Evolutionary conservation across 2,888 invertebrate genomes (phyloP).

Genomic region (Trisateles emortualis): DNA sequence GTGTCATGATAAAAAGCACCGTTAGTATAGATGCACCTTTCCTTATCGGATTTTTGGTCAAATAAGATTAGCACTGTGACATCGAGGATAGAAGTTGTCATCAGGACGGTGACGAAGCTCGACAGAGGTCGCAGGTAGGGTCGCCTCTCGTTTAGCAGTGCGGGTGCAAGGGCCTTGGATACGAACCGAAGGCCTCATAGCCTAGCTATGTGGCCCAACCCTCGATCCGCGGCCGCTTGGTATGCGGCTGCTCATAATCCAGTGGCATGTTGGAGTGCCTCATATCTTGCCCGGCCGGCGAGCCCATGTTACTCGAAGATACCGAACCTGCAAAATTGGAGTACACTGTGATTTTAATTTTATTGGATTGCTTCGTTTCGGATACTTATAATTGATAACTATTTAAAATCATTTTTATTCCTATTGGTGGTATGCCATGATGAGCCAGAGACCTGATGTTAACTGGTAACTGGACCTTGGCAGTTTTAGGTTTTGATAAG

Average conservation of each 20-base stretch:
- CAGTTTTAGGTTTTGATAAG: too few species aligned
- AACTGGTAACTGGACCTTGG: too few species aligned
- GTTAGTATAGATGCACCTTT: constrained; percentile 65
- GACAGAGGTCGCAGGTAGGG: constrained; percentile 52
- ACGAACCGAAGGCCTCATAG: constrained; percentile 82
- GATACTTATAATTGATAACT: constrained; percentile 7
- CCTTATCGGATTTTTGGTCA: constrained; percentile 62
- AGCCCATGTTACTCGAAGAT: constrained; percentile 94
- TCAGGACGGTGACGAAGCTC: constrained; percentile 62
- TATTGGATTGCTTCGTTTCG: constrained; percentile 13
- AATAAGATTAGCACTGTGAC: constrained; percentile 57
- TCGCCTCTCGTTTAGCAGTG: constrained; percentile 74
- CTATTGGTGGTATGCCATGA: background rate
- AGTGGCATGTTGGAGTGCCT: constrained; percentile 76
- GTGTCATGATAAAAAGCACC: constrained; percentile 72
- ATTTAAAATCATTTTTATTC: background rate
- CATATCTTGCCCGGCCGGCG: constrained; percentile 88
- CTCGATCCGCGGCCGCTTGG: constrained; percentile 96
- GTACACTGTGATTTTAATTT: constrained; percentile 46
- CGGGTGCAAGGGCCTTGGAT: constrained; percentile 84
- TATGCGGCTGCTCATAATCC: constrained; percentile 87
- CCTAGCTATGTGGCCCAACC: constrained; percentile 96
- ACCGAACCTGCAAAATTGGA: constrained; percentile 89
- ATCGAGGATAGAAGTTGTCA: constrained; percentile 44
- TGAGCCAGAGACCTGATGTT: constrained; percentile 14